phyloP scores from a whole-genome alignment of 2,113 vertebrate species.

The Nibea coibor region DNA sequence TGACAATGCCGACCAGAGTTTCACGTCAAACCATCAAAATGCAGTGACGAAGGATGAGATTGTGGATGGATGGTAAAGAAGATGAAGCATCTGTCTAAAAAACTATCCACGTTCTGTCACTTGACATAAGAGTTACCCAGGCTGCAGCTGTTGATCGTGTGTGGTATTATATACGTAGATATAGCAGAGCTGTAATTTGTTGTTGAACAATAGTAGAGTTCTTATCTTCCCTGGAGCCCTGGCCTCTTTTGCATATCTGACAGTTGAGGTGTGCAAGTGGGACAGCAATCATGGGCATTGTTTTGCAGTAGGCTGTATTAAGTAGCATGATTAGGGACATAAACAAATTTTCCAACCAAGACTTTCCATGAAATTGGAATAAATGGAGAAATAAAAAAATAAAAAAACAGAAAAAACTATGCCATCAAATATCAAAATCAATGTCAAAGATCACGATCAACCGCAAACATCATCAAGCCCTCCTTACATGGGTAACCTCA shows the following conservation, averaged over 20 bases:
- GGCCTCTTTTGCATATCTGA: conserved; percentile 8
- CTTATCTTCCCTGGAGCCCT: not conserved
- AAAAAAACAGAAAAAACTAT: not conserved
- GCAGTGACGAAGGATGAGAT: not conserved
- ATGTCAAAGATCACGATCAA: not conserved
- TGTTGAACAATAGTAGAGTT: not conserved
- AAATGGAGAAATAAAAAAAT: not conserved
- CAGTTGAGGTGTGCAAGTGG: conserved; percentile 14
- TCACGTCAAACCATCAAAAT: conserved; percentile 14
- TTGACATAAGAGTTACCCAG: not conserved
- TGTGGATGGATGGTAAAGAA: not conserved
- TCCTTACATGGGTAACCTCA: conserved; percentile 59
- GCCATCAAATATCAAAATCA: not conserved
- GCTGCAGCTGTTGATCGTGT: conserved; percentile 3
- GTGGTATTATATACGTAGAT: not conserved
- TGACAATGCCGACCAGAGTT: not conserved
- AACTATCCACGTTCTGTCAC: not conserved
- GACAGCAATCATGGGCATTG: conserved; percentile 15
- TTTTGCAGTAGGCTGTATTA: conserved; percentile 1
- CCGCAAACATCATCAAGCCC: conserved; percentile 7
- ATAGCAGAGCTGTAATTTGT: not conserved
- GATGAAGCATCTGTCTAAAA: not conserved
- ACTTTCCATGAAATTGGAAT: not conserved
- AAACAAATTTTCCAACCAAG: not conserved
- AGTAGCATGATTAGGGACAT: not conserved